A percentile compares a stretch with the other conserved stretches of the same genome.
Conservation (phyloP, 2,113 vertebrate genomes). For the Aldabrachelys gigantea region DNA sequence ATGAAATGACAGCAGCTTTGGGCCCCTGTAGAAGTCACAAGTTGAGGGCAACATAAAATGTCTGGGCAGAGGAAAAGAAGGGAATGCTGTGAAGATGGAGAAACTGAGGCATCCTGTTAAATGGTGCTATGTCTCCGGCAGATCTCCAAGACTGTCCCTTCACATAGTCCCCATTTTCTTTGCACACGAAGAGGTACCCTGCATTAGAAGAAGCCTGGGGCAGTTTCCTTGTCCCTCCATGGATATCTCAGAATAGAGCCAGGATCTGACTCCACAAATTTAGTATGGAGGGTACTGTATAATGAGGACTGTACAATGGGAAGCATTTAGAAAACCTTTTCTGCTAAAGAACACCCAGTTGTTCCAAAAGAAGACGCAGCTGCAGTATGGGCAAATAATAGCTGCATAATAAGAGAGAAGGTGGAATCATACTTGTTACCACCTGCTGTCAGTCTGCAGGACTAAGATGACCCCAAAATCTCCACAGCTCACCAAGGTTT, state of each 20-base stretch:
- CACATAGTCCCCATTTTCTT: too few relatives aligned
- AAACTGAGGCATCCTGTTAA: too few relatives aligned
- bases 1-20: background rate
- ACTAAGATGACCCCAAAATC: slow-evolving; percentile 48
- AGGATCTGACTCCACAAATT: background rate
- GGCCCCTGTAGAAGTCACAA: too few relatives aligned
- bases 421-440: background rate
- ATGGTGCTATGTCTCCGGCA: too few relatives aligned
- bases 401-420: slow-evolving; percentile 18
- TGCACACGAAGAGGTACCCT: too few relatives aligned
- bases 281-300: fast-evolving
- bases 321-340: background rate
- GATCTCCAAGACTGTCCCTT: too few relatives aligned
- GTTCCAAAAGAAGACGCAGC: background rate
- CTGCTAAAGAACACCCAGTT: background rate
- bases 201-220: too few relatives aligned
- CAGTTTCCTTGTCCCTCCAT: too few relatives aligned
- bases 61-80: too few relatives aligned
- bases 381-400: background rate
- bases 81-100: too few relatives aligned
- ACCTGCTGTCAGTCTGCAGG: background rate
- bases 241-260: background rate
- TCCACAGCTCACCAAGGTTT: slow-evolving; percentile 41
- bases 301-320: background rate
- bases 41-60: too few relatives aligned